Evolutionary conservation across 2,797 vertebrate genomes (phyloP).

Genomic region (Tragopan temminckii): DNA sequence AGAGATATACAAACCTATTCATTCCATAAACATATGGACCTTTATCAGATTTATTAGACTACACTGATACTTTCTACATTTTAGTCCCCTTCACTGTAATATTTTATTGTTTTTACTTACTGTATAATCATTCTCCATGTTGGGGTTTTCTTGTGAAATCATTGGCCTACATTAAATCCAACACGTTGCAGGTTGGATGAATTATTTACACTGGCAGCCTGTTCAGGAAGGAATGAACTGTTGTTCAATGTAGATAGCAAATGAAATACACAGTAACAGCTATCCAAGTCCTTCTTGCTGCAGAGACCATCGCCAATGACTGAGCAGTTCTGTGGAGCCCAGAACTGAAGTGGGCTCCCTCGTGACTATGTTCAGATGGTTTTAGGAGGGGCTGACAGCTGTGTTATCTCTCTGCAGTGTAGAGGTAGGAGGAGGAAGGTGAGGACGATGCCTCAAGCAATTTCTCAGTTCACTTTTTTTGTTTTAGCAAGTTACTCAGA

Average conservation of each 20-base stretch:
- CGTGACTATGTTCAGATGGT: rapidly evolving
- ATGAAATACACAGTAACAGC: neutral
- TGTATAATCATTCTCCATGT: neutral
- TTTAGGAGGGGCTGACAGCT: neutral
- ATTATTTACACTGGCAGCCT: neutral
- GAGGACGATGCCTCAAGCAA: neutral
- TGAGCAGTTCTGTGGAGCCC: neutral
- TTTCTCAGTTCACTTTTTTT: neutral
- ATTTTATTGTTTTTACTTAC: neutral
- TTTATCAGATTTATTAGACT: neutral
- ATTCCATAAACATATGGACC: neutral
- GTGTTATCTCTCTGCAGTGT: neutral
- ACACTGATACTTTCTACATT: neutral
- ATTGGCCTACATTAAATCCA: neutral
- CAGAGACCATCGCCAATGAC: neutral
- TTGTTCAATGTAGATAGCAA: neutral
- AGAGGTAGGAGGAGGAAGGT: rapidly evolving
- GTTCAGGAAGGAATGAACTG: neutral
- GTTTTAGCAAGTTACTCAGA: slow-evolving; percentile 90
- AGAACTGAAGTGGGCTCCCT: rapidly evolving
- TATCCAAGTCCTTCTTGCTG: neutral
- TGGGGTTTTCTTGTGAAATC: neutral
- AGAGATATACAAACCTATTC: neutral
- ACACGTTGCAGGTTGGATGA: neutral
- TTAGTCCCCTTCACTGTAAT: neutral